Percentiles rank a stretch among this genome's conserved stretches.
Conservation (phyloP, 2,797 vertebrate species). For the Hippoglossus hippoglossus region DNA sequence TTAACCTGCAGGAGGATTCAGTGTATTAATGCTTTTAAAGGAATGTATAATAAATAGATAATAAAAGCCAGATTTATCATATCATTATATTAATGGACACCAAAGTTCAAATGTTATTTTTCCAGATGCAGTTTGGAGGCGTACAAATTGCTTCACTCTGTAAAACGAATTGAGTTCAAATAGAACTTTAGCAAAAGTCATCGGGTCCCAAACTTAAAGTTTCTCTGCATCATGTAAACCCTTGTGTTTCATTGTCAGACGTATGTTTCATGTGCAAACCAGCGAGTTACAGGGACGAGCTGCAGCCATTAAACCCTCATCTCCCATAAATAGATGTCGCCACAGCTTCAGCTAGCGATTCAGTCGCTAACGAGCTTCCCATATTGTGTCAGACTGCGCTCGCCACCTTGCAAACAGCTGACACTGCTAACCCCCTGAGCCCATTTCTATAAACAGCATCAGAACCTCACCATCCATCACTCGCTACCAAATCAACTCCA, state of each 20-base stretch:
- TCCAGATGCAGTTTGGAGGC: not conserved
- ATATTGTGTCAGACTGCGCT: slow-evolving; percentile 34
- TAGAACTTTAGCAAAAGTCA: too few relatives aligned
- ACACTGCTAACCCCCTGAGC: slow-evolving; percentile 65
- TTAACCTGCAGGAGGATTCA: slow-evolving; percentile 1
- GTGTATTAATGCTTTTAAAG: not conserved
- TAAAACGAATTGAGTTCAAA: not conserved
- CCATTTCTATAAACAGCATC: slow-evolving; percentile 71
- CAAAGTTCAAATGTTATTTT: not conserved
- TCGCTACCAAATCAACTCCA: slow-evolving; percentile 73
- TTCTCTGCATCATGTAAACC: not conserved
- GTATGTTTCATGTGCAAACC: slow-evolving; percentile 12
- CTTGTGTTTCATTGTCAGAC: not conserved
- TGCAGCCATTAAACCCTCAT: slow-evolving; percentile 20
- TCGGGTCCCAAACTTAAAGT: not conserved
- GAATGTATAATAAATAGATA: not conserved
- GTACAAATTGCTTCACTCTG: not conserved
- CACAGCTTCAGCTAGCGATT: slow-evolving; percentile 28
- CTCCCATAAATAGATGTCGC: slow-evolving; percentile 23
- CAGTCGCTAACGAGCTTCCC: slow-evolving; percentile 48
- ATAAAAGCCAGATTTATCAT: too few relatives aligned
- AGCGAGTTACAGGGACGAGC: slow-evolving; percentile 33
- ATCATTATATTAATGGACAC: too few relatives aligned
- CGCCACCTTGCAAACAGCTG: slow-evolving; percentile 65
- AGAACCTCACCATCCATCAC: slow-evolving; percentile 72